Base-by-base conservation (phyloP, 1,140 invertebrate species). In the Heliconius hewitsoni region DNA sequence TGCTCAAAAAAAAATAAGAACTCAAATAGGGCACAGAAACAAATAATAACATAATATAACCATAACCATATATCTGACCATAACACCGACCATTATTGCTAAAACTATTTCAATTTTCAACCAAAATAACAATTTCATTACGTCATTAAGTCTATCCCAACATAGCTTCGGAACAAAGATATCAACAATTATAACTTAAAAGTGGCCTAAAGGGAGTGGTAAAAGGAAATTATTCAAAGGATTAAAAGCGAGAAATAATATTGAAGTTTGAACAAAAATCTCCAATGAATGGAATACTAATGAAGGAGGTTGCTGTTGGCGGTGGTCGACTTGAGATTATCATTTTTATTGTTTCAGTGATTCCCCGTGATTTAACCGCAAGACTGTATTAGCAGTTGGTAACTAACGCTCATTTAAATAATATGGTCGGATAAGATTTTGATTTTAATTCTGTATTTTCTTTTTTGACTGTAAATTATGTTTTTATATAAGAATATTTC, bases 201-300 rank as follows among this genome's bases (percentile, higher is more conserved):
- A 77, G 60, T 77, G 71, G 71, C 19, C 71, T 16, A 39, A 13
- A 27, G 60, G 76, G 71, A 57, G n/a, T 37, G 37, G 71, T 73
- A 55, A 77, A 76, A 42, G 42, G 46, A 77, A 77, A 77, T 77
- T 77, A 77, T 77, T 77, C 76, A 71, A 23, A 57, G 34, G 76
- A 77, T 73, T 77, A 73, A 70, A 77, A 77, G 52, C 19, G 50
- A 73, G 50, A 42, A 57, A 77, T 71, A 77, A 71, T 70, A 72
- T 71, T 27, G 11, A 72, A 73, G 70, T 73, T 71, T n/a, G 71
- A 34, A 73, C 76, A 72, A 57, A 76, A 77, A 77, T 77, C 37
- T 60, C 55, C 70, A 73, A 57, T 77, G 70, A 77, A 57, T 77
- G 13, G 76, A 77, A 77, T 77, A 77, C 71, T 77, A 77, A 77